phyloP scores from a whole-genome alignment of 2,797 vertebrate species.

The Emys orbicularis region DNA sequence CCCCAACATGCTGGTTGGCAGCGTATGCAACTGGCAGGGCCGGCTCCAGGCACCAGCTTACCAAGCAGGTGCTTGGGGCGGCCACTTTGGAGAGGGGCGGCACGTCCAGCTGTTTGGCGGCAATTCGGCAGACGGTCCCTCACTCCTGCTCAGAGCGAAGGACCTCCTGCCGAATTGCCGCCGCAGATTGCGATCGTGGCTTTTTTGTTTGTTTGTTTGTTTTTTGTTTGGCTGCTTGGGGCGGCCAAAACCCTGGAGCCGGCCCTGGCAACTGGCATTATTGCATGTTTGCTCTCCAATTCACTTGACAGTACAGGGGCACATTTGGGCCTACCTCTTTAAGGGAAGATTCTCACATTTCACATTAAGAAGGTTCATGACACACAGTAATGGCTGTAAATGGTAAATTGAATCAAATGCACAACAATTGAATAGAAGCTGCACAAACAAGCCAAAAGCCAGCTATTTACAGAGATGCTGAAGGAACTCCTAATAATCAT shows the following conservation, averaged over 20 bases:
- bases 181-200: no score
- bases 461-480: slow-evolving; percentile 27
- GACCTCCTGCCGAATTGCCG: no score
- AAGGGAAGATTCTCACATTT: slow-evolving; percentile 65
- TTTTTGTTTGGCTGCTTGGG: no score
- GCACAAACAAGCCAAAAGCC: slow-evolving; percentile 58
- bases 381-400: slow-evolving; percentile 68
- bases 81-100: no score
- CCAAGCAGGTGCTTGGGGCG: no score
- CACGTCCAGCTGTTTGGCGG: no score
- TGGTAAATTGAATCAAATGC: slow-evolving; percentile 69
- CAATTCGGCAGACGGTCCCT: no score
- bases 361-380: slow-evolving; percentile 65
- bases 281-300: neutral
- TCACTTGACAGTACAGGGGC: neutral
- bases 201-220: no score
- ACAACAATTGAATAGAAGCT: slow-evolving; percentile 51
- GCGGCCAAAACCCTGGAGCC: no score
- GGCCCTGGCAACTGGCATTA: neutral
- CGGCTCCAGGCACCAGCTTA: no score
- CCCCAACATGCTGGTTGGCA: neutral
- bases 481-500: slow-evolving; percentile 24
- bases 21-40: neutral
- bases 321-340: neutral
- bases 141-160: no score